Conservation (phyloP, 2,797 vertebrate genomes). For the Loriculus beryllinus region DNA sequence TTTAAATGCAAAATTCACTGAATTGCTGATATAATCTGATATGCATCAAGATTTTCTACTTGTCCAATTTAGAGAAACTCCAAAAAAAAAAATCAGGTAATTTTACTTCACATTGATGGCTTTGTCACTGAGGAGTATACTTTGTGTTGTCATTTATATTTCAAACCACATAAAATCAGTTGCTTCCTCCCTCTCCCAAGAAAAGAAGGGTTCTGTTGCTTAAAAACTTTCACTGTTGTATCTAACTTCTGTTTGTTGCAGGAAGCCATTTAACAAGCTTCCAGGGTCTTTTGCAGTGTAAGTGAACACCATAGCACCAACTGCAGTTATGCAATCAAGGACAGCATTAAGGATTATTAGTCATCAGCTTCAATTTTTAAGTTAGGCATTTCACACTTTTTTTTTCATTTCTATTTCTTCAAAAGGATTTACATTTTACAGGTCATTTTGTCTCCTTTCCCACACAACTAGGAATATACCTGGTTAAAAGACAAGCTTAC, state of each 20-base stretch:
- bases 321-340: background rate
- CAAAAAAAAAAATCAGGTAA: background rate
- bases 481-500: background rate
- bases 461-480: background rate
- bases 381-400: background rate
- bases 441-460: background rate
- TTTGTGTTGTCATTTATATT: background rate
- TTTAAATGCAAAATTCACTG: background rate
- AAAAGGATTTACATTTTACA: background rate
- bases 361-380: background rate
- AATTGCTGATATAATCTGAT: background rate
- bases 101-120: background rate
- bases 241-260: background rate
- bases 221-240: background rate
- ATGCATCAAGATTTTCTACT: background rate
- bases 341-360: background rate
- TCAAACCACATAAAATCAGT: background rate
- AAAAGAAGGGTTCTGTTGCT: background rate
- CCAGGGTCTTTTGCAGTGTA: background rate
- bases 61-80: background rate
- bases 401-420: background rate
- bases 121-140: background rate
- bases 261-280: background rate
- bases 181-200: background rate
- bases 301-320: background rate